phyloP scores from a whole-genome alignment of 2,888 invertebrate genomes.

The Dione juno region DNA sequence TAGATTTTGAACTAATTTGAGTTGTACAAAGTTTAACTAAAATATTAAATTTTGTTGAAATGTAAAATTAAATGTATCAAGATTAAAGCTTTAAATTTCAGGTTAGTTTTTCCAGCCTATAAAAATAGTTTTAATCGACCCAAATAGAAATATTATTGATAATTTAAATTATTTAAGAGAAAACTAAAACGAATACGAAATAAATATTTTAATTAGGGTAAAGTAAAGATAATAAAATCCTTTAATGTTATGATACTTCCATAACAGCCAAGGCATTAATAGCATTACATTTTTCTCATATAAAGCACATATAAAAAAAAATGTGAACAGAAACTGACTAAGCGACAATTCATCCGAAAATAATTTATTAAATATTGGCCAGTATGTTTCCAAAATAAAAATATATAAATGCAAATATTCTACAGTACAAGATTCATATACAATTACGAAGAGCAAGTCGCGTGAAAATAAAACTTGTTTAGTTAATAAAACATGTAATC shows the following conservation, averaged over 20 bases:
- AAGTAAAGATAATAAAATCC: no score
- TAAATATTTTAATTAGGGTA: no score
- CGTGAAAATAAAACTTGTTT: conserved; percentile 43
- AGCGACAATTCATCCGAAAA: neutral
- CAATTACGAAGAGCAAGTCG: conserved; percentile 42
- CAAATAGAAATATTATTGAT: no score
- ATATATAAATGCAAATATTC: neutral
- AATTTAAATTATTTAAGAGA: no score
- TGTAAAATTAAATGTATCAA: neutral
- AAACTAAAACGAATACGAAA: no score
- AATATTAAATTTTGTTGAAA: neutral
- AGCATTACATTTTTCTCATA: no score
- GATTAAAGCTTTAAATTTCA: neutral
- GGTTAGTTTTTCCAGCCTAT: no score
- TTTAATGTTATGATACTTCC: no score
- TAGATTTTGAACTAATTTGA: conserved; percentile 31
- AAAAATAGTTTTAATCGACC: no score
- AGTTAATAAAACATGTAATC: conserved; percentile 56
- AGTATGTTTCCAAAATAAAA: neutral
- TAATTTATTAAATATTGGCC: neutral
- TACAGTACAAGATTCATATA: conserved; percentile 1
- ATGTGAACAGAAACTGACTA: no score
- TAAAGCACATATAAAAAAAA: no score
- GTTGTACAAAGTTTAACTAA: conserved; percentile 7
- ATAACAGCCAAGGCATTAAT: no score